These are phyloP conservation scores for Beroe forskalii DNA, from an alignment of 37 sponge, comb jelly and placozoan species.

Conservation along the genomic window DNA sequence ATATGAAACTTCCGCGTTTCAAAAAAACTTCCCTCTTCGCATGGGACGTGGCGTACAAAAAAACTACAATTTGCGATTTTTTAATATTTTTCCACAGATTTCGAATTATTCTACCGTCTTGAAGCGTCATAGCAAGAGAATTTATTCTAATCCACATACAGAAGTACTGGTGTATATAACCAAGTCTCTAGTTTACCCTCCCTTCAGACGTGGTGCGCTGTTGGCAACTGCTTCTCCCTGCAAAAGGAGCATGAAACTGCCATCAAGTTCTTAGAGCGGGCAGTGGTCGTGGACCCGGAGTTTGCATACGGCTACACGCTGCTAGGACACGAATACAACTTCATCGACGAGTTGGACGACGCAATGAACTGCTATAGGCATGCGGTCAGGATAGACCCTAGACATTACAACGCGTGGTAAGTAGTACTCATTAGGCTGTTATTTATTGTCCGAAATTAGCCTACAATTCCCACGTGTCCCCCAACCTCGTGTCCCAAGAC, in stretches of 20 bases:
- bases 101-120: too few species aligned
- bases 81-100: too few species aligned
- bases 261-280: conserved; percentile 79
- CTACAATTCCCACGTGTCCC: too few species aligned
- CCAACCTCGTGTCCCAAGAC: background rate
- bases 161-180: too few species aligned
- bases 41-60: too few species aligned
- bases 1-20: too few species aligned
- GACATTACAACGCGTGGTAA: conserved; percentile 89
- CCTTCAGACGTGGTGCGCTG: conserved; percentile 75
- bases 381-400: conserved; percentile 74
- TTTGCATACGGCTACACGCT: conserved; percentile 84
- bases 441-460: background rate
- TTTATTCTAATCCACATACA: too few species aligned
- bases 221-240: conserved; percentile 81
- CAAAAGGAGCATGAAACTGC: conserved; percentile 83
- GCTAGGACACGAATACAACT: conserved; percentile 81
- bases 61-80: too few species aligned
- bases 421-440: background rate
- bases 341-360: conserved; percentile 76
- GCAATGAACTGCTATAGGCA: conserved; percentile 75
- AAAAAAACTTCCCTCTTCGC: too few species aligned
- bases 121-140: too few species aligned
- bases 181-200: too few species aligned
- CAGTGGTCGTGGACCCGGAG: conserved; percentile 72